Evolutionary conservation across 2,888 invertebrate genomes (phyloP).

Genomic region (Pecten maximus): DNA sequence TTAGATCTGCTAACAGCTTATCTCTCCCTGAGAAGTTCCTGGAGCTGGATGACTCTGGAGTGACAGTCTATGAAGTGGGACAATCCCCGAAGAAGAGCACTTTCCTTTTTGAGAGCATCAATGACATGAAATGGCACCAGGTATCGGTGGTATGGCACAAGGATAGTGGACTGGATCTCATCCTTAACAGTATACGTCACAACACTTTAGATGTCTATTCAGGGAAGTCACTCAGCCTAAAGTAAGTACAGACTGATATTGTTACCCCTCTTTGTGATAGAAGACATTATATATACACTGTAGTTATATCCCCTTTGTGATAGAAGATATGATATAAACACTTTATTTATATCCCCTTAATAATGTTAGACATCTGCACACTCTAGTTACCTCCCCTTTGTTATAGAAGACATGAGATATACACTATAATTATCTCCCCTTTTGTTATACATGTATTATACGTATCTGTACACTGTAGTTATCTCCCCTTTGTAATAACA

Average conservation of each 20-base stretch:
- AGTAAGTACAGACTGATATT: not conserved
- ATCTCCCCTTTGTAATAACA: not conserved
- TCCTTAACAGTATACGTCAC: constrained; percentile 63
- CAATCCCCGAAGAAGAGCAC: constrained; percentile 5
- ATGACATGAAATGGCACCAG: constrained; percentile 75
- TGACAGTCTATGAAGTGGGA: constrained; percentile 54
- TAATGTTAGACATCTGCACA: too few relatives aligned
- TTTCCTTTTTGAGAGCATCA: constrained; percentile 43
- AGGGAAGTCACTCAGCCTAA: not conserved
- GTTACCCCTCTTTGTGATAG: too few relatives aligned
- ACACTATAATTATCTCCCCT: too few relatives aligned
- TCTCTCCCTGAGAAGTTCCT: constrained; percentile 58
- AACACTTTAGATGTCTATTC: not conserved
- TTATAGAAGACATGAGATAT: too few relatives aligned
- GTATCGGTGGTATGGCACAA: constrained; percentile 64
- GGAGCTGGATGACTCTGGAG: constrained; percentile 61
- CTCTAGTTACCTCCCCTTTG: not conserved
- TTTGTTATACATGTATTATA: too few relatives aligned
- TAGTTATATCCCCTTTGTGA: too few relatives aligned
- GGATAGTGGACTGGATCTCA: constrained; percentile 58
- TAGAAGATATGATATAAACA: too few relatives aligned
- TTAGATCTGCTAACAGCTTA: constrained; percentile 58
- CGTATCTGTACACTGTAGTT: too few relatives aligned
- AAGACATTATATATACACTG: too few relatives aligned
- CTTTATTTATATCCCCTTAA: not conserved